Evolutionary conservation across 2,888 invertebrate genomes (phyloP), one percentile per base, ranked within the genome.

Genomic region (Drepanosiphum platanoidis): DNA sequence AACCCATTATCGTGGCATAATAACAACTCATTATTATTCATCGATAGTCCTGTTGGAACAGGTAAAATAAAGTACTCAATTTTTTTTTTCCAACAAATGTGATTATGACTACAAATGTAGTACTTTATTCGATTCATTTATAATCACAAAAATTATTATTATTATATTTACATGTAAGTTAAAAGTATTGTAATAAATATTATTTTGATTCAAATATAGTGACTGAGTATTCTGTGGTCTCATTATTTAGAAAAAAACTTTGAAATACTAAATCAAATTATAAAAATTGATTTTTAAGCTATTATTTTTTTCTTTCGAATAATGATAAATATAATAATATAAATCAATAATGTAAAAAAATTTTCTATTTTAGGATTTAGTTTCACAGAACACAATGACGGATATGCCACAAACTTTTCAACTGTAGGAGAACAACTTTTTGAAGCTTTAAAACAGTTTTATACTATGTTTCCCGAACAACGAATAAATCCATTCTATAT

Each of bases 21-120:
- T 58, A 93, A 93, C 30, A 95, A 95, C 89, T 94, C 94, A 88
- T 90, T 97, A 74, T 92, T 97, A 83, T 98, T 95, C 89, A 95
- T 98, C 86, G 97, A 98, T 89, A 97, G 96, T 90, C 97, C 97
- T 0, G 97, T 95, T 0, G 96, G 96, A 5, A 95, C 96, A 8
- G 97, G 88, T 88, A 78, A 86, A 80, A 58, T n/a, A 64, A 11
- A 64, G 30, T 13, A 30, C 27, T 13, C 22, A 30, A 27, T 4
- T 64, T 30, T 52, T 3, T 46, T 18, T n/a, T n/a, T n/a, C n/a
- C n/a, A n/a, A n/a, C n/a, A n/a, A n/a, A n/a, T n/a, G n/a, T n/a
- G n/a, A n/a, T n/a, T n/a, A n/a, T n/a, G n/a, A n/a, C n/a, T n/a
- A n/a, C n/a, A n/a, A n/a, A n/a, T n/a, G n/a, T n/a, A n/a, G n/a